Base-by-base conservation (phyloP, 1,140 invertebrate species). In the Lucilia cuprina region DNA sequence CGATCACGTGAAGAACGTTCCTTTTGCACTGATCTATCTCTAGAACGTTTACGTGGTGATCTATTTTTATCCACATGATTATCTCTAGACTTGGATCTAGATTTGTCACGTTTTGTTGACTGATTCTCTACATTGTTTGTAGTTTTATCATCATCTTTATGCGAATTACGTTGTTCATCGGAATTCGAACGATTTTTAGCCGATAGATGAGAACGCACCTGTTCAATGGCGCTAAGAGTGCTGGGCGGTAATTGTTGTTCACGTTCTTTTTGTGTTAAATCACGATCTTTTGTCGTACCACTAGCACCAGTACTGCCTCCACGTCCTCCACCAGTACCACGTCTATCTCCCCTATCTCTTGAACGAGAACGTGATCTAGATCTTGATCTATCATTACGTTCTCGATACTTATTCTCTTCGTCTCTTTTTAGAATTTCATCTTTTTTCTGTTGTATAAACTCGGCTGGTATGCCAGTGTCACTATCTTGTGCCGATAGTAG, bases 401-500 rank as follows among this genome's bases (percentile, higher is more conserved):
- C 70, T 82, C 78, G 49, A 25, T 49, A 17, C 35, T 85, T 83
- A 70, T 85, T 85, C 74, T 88, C 88, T 92, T 92, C 95, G 94
- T 94, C 95, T 49, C 94, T 92, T 88, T 96, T 97, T 89, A 97
- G 96, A 84, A 99, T 97, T 91, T 99, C 98, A 91, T 98, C 97
- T 92, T 99, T 99, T 90, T 99, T 99, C 91, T 97, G 95, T 89
- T 99, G 97, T 77, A 99, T 93, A 87, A 99, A 96, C 85, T 95
- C 94, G 80, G 96, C 95, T 0, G 98, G 98, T 87, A 99, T 99
- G 17, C 99, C 98, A 82, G 95, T 96, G 65, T 96, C 95, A 87
- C 96, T 98, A 77, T 98, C 97, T 92, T 99, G 98, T 4, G 99
- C 99, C 83, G 98, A 98, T 80, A 98, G 93, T 77, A 99, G 91